Conservation (phyloP, 64 coral and sea anemone species). For the Porites lutea region DNA sequence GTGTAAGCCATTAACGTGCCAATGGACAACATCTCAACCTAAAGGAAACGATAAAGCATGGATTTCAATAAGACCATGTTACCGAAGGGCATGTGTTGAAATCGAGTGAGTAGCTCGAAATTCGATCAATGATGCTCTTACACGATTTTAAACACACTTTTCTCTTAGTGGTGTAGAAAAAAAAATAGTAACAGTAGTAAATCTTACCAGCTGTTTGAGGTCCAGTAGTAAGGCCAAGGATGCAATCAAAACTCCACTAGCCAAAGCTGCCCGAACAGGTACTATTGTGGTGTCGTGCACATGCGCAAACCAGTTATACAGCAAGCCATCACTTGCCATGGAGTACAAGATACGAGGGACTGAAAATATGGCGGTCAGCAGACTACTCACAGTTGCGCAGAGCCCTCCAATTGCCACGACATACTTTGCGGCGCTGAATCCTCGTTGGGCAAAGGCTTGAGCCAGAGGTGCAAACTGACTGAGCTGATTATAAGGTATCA, state of each 20-base stretch:
- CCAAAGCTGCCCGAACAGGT: constrained; percentile 64
- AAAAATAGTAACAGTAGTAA: no score
- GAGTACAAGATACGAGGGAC: constrained; percentile 57
- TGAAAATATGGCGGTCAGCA: constrained; percentile 12
- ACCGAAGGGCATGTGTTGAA: no score
- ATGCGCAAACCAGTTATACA: constrained; percentile 71
- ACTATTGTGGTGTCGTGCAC: constrained; percentile 64
- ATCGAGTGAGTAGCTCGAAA: no score
- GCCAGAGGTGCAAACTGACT: constrained; percentile 59
- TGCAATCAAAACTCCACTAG: constrained; percentile 37
- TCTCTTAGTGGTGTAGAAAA: no score
- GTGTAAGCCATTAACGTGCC: constrained; percentile 65
- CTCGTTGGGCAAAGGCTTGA: constrained; percentile 38
- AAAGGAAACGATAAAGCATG: background rate
- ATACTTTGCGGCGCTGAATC: constrained; percentile 53
- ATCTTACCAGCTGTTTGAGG: constrained; percentile 46
- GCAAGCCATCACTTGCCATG: constrained; percentile 76
- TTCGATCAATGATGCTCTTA: no score
- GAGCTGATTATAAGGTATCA: constrained; percentile 56
- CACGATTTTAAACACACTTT: no score
- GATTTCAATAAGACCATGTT: background rate
- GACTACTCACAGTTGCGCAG: constrained; percentile 21
- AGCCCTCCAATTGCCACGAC: constrained; percentile 58
- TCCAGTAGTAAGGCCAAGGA: constrained; percentile 42
- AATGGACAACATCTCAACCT: constrained; percentile 74